Evolutionary conservation across 2,888 invertebrate species (phyloP), one percentile per base, ranked within the genome.

Genomic region (Andricus curvator): DNA sequence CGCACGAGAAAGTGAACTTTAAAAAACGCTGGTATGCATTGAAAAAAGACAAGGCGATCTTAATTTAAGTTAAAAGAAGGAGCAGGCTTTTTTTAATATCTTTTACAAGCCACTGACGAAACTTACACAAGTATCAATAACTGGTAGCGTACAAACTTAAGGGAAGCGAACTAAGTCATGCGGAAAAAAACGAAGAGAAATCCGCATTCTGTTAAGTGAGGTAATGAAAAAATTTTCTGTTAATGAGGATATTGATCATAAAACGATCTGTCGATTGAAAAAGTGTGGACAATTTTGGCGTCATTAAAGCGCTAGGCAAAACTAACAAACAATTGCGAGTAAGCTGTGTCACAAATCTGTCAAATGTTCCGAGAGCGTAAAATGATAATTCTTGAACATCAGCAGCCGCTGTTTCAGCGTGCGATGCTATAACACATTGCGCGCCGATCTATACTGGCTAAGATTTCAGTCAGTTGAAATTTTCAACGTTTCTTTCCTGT

Each of bases 351-450:
- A 60, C 20, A 74, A 74, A 74, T 74, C 37, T 56, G 56, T 74
- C 17, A 51, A 9, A 56, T 56, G 20, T 33, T 74, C 6, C 56
- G 33, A 48, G 56, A 74, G 33, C 56, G 74, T 74, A 51, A 74
- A 74, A 74, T 29, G n/a, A 56, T 56, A 56, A 74, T 56, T 44
- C 41, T 51, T 29, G 68, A 80, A 78, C 80, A 77, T 78, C 79
- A 65, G 77, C 78, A 81, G 44, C 68, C 48, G 80, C 81, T 67
- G 66, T 62, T 81, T 81, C 62, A 51, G 79, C 81, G 84, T 87
- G 85, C 88, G 86, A 90, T 90, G 90, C 90, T 90, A 90, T 78
- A 90, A 90, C 90, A 86, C 89, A 90, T 90, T 88, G 89, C 88
- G 86, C 85, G 82, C n/a, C 64, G 20, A 60, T 68, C 56, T 70